phyloP scores from a whole-genome alignment of 1,140 invertebrate genomes.

The silkworm (Bombyx mori) region DNA sequence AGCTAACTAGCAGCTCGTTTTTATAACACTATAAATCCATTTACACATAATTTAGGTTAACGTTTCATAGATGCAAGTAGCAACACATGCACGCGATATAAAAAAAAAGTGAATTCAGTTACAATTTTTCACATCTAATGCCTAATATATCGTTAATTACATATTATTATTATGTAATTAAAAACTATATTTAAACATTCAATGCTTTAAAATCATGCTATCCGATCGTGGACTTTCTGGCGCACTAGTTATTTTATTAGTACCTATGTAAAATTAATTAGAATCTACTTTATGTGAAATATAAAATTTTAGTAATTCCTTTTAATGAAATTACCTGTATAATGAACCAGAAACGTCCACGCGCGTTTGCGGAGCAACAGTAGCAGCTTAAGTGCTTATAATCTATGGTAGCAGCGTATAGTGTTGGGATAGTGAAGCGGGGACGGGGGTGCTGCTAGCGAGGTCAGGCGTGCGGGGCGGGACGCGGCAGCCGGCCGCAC shows the following conservation, averaged over 20 bases:
- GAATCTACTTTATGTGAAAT: no score
- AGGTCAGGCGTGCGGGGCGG: conserved; percentile 12
- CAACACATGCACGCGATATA: no score
- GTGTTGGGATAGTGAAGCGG: conserved; percentile 6
- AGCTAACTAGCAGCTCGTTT: no score
- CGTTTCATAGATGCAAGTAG: no score
- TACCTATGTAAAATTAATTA: no score
- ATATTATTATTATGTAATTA: no score
- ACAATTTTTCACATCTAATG: neutral
- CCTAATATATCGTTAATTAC: neutral
- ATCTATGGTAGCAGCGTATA: neutral
- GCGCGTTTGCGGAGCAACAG: conserved; percentile 1
- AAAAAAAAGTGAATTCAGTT: no score
- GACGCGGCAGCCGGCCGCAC: conserved; percentile 33
- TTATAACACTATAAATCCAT: no score
- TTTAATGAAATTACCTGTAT: no score
- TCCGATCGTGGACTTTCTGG: conserved; percentile 1
- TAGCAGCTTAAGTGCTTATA: neutral
- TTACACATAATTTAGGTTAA: no score
- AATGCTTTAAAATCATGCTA: neutral
- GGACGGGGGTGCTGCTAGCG: conserved; percentile 14
- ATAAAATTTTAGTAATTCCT: no score
- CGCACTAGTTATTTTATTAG: neutral
- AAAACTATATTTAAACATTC: no score
- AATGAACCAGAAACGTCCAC: conserved; percentile 5